phyloP scores from a whole-genome alignment of 2,888 invertebrate genomes.

The Tetranychus truncatus region DNA sequence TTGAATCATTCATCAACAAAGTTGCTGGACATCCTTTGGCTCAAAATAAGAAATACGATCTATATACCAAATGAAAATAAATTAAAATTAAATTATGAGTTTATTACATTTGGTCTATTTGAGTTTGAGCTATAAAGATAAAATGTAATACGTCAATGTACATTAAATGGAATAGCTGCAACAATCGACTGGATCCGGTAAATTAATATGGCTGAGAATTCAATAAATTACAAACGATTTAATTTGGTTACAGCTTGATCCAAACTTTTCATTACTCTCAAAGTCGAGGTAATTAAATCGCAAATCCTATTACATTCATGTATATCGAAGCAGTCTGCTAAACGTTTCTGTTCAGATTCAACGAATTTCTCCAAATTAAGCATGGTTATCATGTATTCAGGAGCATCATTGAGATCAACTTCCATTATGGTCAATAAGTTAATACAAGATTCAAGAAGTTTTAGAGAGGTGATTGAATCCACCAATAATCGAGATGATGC shows the following conservation, averaged over 20 bases:
- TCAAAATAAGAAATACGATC: conserved; percentile 43
- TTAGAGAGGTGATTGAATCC: neutral
- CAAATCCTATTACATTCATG: neutral
- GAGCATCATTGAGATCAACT: neutral
- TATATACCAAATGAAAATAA: too few relatives aligned
- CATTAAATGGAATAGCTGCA: too few relatives aligned
- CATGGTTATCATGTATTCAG: neutral
- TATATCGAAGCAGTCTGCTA: neutral
- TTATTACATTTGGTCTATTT: too few relatives aligned
- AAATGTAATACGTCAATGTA: too few relatives aligned
- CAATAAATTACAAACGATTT: neutral
- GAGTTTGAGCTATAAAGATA: too few relatives aligned
- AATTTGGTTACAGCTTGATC: neutral
- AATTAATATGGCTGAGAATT: too few relatives aligned
- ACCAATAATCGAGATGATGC: neutral
- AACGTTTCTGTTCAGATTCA: neutral
- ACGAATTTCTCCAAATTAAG: neutral
- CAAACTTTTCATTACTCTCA: neutral
- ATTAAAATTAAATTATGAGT: too few relatives aligned
- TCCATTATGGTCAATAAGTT: neutral
- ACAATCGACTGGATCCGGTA: too few relatives aligned
- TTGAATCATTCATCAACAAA: conserved; percentile 97
- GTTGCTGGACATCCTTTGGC: conserved; percentile 43
- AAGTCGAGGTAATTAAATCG: neutral
- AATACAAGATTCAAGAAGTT: neutral